These are phyloP conservation scores for Cerastis leucographa DNA, from an alignment of 2,888 invertebrate genomes.

Conservation along the genomic window DNA sequence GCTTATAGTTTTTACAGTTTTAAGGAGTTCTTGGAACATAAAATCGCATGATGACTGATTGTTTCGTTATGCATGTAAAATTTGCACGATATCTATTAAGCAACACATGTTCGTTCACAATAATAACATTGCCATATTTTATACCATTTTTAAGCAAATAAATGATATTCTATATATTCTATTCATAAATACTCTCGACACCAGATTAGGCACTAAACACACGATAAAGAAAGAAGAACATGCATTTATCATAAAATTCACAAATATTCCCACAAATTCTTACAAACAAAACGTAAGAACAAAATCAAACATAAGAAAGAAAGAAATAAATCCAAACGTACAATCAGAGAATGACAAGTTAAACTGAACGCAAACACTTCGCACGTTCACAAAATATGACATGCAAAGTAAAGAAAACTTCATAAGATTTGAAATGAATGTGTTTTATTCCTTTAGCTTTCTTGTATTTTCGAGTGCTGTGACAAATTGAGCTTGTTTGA, in stretches of 20 bases:
- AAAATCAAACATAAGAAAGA: constrained; percentile 37
- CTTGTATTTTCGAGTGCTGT: constrained; percentile 18
- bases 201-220: too few relatives aligned
- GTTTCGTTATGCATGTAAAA: too few relatives aligned
- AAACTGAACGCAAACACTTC: constrained; percentile 60
- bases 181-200: too few relatives aligned
- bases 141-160: too few relatives aligned
- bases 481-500: constrained; percentile 37
- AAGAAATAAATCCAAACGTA: constrained; percentile 41
- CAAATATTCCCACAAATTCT: constrained; percentile 4
- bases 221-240: not conserved
- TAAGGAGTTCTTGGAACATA: too few relatives aligned
- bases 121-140: too few relatives aligned
- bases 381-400: constrained; percentile 50
- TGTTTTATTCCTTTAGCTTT: constrained; percentile 31
- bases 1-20: too few relatives aligned
- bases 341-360: constrained; percentile 56
- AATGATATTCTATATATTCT: too few relatives aligned
- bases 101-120: too few relatives aligned
- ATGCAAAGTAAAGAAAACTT: constrained; percentile 40
- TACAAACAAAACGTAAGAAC: constrained; percentile 26
- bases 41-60: too few relatives aligned
- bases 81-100: too few relatives aligned
- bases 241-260: constrained; percentile 7
- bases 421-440: constrained; percentile 26